Evolutionary conservation across 2,113 vertebrate genomes (phyloP).

Genomic region (Bos javanicus): DNA sequence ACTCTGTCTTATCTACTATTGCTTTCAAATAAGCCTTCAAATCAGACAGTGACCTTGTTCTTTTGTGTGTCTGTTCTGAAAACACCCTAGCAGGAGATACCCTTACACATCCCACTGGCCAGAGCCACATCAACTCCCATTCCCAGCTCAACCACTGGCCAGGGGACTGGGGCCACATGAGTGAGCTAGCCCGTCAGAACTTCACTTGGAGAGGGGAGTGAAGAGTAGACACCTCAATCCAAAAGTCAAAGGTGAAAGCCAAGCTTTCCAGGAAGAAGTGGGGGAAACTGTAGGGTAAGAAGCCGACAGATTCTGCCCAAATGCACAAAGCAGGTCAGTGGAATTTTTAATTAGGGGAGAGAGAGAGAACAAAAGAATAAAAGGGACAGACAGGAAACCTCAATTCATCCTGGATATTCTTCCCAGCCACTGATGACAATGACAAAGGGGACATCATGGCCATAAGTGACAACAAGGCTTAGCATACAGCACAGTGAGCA

Average conservation of each 20-base stretch:
- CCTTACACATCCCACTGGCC: not conserved
- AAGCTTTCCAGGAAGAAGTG: not conserved
- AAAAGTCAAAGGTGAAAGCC: not conserved
- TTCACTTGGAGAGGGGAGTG: not conserved
- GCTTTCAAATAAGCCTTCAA: not conserved
- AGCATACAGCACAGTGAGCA: not conserved
- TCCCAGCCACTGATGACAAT: not conserved
- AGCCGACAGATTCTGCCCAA: not conserved
- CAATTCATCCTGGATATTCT: not conserved
- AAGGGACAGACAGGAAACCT: not conserved
- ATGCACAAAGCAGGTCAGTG: not conserved
- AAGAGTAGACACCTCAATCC: not conserved
- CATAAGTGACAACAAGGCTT: not conserved
- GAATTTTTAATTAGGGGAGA: not conserved
- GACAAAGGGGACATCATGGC: not conserved
- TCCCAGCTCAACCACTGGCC: not conserved
- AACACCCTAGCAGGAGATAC: not conserved
- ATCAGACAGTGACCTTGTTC: too few relatives aligned
- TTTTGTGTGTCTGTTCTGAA: not conserved
- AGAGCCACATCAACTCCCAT: not conserved
- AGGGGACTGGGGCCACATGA: not conserved
- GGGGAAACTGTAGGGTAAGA: not conserved
- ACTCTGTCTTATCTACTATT: not conserved
- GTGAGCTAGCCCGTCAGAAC: not conserved
- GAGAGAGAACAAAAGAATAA: not conserved